Conservation (phyloP, 2,888 invertebrate species). For the Spialia ferax region DNA sequence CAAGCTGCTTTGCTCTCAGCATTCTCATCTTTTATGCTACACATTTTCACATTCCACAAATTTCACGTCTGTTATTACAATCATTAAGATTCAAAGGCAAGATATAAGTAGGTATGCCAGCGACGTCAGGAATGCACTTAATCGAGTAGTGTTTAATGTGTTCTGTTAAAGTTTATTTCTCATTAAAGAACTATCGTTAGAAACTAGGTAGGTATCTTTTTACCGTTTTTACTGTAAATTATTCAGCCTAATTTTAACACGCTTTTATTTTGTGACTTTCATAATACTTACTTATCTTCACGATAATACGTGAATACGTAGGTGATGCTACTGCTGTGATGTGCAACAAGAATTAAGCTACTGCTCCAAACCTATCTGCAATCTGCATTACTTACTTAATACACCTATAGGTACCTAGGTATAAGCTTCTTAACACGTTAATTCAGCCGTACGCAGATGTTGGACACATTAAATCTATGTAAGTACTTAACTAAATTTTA, state of each 20-base stretch:
- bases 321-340: too few species aligned
- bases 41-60: slow-evolving; percentile 64
- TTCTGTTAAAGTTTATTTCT: slow-evolving; percentile 27
- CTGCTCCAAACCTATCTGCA: too few species aligned
- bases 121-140: slow-evolving; percentile 64
- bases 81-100: slow-evolving; percentile 59
- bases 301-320: too few species aligned
- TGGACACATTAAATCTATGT: too few species aligned
- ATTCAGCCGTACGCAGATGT: too few species aligned
- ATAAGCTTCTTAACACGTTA: too few species aligned
- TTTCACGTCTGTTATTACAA: slow-evolving; percentile 64
- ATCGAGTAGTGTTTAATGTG: slow-evolving; percentile 46
- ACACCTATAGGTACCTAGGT: too few species aligned
- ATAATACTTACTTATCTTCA: too few species aligned
- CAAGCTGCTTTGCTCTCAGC: slow-evolving; percentile 28
- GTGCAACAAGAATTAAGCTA: too few species aligned
- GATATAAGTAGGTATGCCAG: slow-evolving; percentile 52
- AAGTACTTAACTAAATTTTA: too few species aligned
- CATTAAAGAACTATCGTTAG: slow-evolving; percentile 32
- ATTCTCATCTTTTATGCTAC: slow-evolving; percentile 43
- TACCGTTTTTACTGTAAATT: not conserved
- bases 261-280: not conserved
- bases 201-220: not conserved
- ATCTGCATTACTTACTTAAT: too few species aligned
- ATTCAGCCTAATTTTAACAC: not conserved